Evolutionary conservation across 2,888 invertebrate species (phyloP).

Genomic region (Rhingia rostrata): DNA sequence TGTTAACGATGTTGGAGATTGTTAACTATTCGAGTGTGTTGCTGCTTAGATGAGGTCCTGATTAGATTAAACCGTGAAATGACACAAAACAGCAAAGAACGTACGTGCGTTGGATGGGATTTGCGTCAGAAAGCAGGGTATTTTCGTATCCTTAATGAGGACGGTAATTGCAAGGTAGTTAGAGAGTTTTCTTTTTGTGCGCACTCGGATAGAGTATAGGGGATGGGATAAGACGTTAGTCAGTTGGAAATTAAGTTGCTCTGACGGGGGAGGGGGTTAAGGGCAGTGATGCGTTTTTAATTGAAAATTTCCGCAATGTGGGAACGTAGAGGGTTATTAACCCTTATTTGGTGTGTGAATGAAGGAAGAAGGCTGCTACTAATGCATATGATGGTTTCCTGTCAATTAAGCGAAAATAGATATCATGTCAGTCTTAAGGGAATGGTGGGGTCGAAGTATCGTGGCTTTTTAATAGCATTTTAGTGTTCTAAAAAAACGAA

Average conservation of each 20-base stretch:
- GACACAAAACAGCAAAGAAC: conserved; percentile 55
- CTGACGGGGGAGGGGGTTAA: conserved; percentile 8
- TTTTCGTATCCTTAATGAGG: conserved; percentile 59
- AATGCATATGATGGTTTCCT: not conserved
- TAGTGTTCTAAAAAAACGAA: too few relatives aligned
- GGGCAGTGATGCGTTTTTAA: conserved; percentile 63
- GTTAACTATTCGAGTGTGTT: conserved; percentile 55
- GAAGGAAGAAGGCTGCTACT: not conserved
- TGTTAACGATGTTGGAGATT: conserved; percentile 71
- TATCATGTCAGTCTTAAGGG: not conserved
- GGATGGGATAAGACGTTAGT: conserved; percentile 3
- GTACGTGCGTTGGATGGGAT: conserved; percentile 58
- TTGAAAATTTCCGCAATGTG: conserved; percentile 40
- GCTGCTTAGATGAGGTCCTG: conserved; percentile 30
- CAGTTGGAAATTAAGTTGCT: conserved; percentile 11
- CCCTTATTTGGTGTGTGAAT: not conserved
- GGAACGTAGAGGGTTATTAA: conserved; percentile 6
- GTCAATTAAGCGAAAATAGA: not conserved
- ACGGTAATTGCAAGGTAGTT: conserved; percentile 64
- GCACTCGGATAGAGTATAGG: not conserved
- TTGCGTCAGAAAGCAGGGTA: conserved; percentile 11
- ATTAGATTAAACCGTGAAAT: conserved; percentile 73
- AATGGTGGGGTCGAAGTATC: not conserved
- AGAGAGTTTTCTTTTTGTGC: conserved; percentile 27
- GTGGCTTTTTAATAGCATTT: not conserved